Conservation (phyloP, 2,888 invertebrate species). For the Hirtodrosophila cameraria region DNA sequence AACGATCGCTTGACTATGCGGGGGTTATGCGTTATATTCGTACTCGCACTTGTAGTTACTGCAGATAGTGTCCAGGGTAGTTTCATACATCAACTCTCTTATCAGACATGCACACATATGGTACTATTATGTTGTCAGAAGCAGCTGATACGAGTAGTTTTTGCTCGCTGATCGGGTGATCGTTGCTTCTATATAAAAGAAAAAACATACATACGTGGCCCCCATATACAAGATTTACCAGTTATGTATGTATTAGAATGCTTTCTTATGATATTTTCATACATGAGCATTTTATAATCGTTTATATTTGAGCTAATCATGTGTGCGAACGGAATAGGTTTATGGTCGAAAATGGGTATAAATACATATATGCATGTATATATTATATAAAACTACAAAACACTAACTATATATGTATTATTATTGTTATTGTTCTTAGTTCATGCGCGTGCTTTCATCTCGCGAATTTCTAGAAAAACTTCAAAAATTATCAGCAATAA, state of each 20-base stretch:
- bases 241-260: background rate
- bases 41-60: background rate
- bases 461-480: constrained; percentile 18
- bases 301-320: constrained; percentile 15
- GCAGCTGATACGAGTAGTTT: constrained; percentile 34
- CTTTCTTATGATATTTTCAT: constrained; percentile 5
- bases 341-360: background rate
- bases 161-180: constrained; percentile 49
- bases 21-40: too few relatives aligned
- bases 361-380: too few relatives aligned
- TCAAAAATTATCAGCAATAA: constrained; percentile 31
- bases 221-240: constrained; percentile 7
- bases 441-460: constrained; percentile 15
- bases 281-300: constrained; percentile 24
- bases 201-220: constrained; percentile 19
- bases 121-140: too few relatives aligned
- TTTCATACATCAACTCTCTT: constrained; percentile 28
- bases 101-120: constrained; percentile 26
- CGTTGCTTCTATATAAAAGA: constrained; percentile 26
- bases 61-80: constrained; percentile 8
- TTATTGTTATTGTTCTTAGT: constrained; percentile 18
- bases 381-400: background rate
- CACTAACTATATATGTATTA: background rate
- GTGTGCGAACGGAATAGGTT: constrained; percentile 31
- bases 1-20: constrained; percentile 3